phyloP scores from a whole-genome alignment of 2,888 invertebrate genomes.

The Elgonia sp. region DNA sequence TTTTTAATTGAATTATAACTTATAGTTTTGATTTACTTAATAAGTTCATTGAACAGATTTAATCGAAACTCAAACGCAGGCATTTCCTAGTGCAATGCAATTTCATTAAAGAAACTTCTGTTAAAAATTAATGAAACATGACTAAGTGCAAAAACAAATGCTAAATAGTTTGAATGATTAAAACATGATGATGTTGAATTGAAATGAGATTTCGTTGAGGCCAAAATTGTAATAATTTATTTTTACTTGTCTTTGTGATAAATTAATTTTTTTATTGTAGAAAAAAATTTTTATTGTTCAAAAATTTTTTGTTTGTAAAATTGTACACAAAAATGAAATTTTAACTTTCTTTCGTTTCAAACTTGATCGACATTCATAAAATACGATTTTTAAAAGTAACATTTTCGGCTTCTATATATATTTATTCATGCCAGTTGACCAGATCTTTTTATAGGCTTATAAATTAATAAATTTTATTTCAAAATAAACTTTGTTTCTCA shows the following conservation, averaged over 20 bases:
- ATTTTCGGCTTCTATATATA: constrained; percentile 37
- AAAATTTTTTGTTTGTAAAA: not conserved
- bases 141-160: too few relatives aligned
- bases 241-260: not conserved
- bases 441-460: constrained; percentile 37
- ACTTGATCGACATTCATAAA: not conserved
- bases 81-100: too few relatives aligned
- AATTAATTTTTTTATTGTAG: not conserved
- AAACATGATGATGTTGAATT: too few relatives aligned
- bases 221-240: not conserved
- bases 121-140: too few relatives aligned
- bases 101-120: too few relatives aligned
- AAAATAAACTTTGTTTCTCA: constrained; percentile 17
- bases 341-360: not conserved
- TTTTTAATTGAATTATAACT: too few relatives aligned
- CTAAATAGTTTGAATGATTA: too few relatives aligned
- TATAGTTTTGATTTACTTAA: not conserved
- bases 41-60: not conserved
- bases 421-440: constrained; percentile 37
- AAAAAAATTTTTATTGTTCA: not conserved
- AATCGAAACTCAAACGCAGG: too few relatives aligned
- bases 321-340: not conserved
- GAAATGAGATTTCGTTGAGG: too few relatives aligned
- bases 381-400: constrained; percentile 23
- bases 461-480: constrained; percentile 42